These are phyloP conservation scores for Propithecus deckenii DNA, from an alignment of 2,797 vertebrate species.

Conservation along the genomic window DNA sequence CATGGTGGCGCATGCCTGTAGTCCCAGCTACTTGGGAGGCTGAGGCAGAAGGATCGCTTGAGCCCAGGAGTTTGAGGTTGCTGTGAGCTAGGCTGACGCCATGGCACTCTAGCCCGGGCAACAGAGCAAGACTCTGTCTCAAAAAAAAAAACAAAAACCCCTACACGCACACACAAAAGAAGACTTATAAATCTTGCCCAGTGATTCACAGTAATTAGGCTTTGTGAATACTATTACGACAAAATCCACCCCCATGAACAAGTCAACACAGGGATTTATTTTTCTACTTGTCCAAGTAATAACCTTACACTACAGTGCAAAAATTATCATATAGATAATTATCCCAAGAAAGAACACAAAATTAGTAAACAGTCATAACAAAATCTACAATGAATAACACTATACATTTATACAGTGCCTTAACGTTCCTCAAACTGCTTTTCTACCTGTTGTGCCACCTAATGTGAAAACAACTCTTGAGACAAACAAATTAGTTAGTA, in stretches of 20 bases:
- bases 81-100: too few relatives aligned
- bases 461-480: constrained; percentile 28
- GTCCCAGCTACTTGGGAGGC: too few relatives aligned
- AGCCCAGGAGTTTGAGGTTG: too few relatives aligned
- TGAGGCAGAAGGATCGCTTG: too few relatives aligned
- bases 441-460: neutral
- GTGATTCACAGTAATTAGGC: neutral
- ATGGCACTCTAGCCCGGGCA: too few relatives aligned
- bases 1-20: too few relatives aligned
- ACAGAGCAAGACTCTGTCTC: too few relatives aligned
- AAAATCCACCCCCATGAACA: constrained; percentile 27
- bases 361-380: neutral
- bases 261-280: neutral
- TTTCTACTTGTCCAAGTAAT: constrained; percentile 14
- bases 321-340: neutral
- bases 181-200: neutral
- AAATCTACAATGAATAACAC: neutral
- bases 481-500: neutral
- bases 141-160: too few relatives aligned
- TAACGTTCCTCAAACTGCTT: neutral
- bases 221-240: neutral
- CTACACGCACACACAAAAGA: neutral
- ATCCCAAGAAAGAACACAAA: neutral
- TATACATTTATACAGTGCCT: neutral
- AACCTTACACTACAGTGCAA: neutral